Conservation (phyloP, 2,888 invertebrate species). For the Thereva nobilitata region DNA sequence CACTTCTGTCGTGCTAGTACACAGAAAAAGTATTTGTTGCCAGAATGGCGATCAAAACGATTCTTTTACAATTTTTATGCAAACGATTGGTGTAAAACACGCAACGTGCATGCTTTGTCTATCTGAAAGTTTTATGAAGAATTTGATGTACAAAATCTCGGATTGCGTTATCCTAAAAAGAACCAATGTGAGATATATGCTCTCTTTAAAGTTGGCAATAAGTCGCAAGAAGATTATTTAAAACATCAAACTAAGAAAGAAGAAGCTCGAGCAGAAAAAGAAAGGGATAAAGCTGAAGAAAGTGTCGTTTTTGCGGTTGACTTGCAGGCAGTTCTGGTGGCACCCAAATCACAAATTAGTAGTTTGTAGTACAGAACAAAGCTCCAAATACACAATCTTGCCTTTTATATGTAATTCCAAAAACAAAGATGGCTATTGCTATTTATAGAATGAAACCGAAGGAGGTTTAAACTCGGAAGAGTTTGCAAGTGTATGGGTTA, state of each 20-base stretch:
- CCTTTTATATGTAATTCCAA: constrained; percentile 35
- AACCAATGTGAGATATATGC: no score
- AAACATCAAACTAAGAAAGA: constrained; percentile 38
- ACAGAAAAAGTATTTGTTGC: no score
- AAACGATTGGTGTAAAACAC: constrained; percentile 14
- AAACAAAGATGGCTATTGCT: constrained; percentile 35
- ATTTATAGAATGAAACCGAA: constrained; percentile 39
- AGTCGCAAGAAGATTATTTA: no score
- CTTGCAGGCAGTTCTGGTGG: constrained; percentile 38
- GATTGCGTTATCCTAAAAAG: constrained; percentile 31
- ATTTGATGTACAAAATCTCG: constrained; percentile 28
- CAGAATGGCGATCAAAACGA: no score
- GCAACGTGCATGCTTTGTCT: constrained; percentile 12
- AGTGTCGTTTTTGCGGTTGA: constrained; percentile 32
- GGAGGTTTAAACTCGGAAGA: constrained; percentile 35
- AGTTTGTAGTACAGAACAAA: constrained; percentile 35
- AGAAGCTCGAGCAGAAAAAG: constrained; percentile 37
- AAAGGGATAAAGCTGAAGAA: constrained; percentile 36
- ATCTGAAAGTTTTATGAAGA: no score
- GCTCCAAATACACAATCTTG: constrained; percentile 37
- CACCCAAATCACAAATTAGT: constrained; percentile 35
- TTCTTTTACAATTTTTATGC: no score
- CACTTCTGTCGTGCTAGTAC: no score
- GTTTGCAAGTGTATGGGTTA: constrained; percentile 30
- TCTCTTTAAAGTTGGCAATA: no score